Evolutionary conservation across 1,140 invertebrate species (phyloP).

Genomic region (Drusus annulatus): DNA sequence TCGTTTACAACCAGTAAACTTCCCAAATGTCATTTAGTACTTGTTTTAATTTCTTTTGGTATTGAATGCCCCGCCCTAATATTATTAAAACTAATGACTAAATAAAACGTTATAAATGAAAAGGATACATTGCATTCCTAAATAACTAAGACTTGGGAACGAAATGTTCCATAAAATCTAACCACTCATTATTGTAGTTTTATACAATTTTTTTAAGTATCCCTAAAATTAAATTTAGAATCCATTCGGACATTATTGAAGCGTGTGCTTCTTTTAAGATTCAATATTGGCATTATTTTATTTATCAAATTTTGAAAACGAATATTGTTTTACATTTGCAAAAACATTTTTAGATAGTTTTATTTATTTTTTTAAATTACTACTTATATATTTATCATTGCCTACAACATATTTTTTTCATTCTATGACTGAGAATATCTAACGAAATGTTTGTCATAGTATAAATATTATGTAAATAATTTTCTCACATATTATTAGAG

Average conservation of each 20-base stretch:
- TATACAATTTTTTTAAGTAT: constrained; percentile 31
- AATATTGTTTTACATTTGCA: not conserved
- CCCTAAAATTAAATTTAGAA: constrained; percentile 18
- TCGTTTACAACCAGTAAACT: not conserved
- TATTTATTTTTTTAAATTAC: not conserved
- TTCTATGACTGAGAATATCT: constrained; percentile 25
- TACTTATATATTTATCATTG: not conserved
- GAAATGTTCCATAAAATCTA: constrained; percentile 13
- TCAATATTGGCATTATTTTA: not conserved
- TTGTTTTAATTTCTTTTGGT: constrained; percentile 28
- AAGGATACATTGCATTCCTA: constrained; percentile 19
- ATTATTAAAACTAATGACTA: constrained; percentile 19
- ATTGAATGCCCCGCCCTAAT: constrained; percentile 1
- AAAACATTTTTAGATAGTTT: not conserved
- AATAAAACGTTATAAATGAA: constrained; percentile 6
- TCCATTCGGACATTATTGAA: not conserved
- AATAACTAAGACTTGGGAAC: constrained; percentile 34
- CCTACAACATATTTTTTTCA: not conserved
- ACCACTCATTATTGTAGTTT: constrained; percentile 25
- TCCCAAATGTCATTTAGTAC: constrained; percentile 14
- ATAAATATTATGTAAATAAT: constrained; percentile 13
- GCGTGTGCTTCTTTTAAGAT: not conserved
- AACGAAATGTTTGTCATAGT: constrained; percentile 13
- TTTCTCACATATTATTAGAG: not conserved
- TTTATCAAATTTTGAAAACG: not conserved